Conservation (phyloP, 2,113 vertebrate species). For the Nycticebus coucang region DNA sequence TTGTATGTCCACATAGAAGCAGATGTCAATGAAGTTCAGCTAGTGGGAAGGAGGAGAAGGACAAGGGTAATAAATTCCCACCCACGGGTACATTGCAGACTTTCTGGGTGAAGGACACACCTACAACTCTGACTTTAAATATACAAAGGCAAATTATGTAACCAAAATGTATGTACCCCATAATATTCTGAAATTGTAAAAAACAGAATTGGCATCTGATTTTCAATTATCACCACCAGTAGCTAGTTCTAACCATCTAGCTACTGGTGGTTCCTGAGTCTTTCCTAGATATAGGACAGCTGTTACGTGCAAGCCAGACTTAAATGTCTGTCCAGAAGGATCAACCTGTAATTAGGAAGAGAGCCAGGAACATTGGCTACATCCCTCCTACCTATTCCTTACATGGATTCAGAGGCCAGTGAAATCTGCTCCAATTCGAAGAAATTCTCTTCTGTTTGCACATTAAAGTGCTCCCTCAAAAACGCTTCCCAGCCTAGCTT, state of each 20-base stretch:
- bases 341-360: background rate
- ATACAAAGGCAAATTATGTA: no score
- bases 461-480: background rate
- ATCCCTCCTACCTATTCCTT: background rate
- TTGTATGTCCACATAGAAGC: no score
- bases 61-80: no score
- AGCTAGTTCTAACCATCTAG: background rate
- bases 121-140: no score
- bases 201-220: background rate
- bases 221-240: background rate
- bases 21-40: no score
- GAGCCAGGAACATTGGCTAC: background rate
- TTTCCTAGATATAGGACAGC: background rate
- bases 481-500: background rate
- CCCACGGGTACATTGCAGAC: no score
- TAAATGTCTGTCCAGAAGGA: background rate
- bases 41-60: no score
- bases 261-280: background rate
- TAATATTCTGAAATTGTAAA: background rate
- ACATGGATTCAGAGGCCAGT: background rate
- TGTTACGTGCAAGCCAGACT: background rate
- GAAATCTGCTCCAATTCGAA: slow-evolving; percentile 40
- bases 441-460: slow-evolving; percentile 24
- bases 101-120: no score
- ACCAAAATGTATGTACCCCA: no score